Evolutionary conservation across 2,888 invertebrate species (phyloP), one percentile per base, ranked within the genome.

Genomic region (Anoplius nigerrimus): DNA sequence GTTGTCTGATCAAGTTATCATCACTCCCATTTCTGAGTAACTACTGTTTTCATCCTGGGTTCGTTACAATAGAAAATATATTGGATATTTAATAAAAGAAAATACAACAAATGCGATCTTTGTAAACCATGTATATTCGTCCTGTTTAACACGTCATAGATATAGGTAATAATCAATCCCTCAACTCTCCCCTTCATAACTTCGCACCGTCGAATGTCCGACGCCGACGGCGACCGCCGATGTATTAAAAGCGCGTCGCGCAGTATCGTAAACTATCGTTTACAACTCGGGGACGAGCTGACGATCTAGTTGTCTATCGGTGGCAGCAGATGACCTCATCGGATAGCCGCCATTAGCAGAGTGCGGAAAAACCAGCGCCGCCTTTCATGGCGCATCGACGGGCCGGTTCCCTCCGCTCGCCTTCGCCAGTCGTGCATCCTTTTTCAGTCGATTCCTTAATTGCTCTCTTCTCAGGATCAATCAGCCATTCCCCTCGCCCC

Each of bases 381-480:
- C 83, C 84, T 84, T 86, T 84, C 81, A 79, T 80, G 84, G 81
- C 78, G 71, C 42, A 1, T 73, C 75, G 62, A 34, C 55, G 15
- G 66, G 69, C 56, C 13, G 42, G 71, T 57, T 55, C 42, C 60
- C 66, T 66, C 62, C 58, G 21, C 59, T 48, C 46, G 15, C 66
- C 54, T 21, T 58, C 56, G 54, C 46, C 69, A 66, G 62, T 65
- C 72, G 75, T 70, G 73, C 69, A 76, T 83, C 83, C 83, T 83
- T 84, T 82, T 83, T 80, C 79, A 81, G 79, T 64, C 71, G 67
- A 68, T 68, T 68, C 66, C 71, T 85, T 85, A 85, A 85, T 85
- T 85, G 84, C 84, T 81, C 82, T 83, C 82, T 84, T 83, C 82
- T 83, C 81, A 82, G 84, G 82, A 79, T 82, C 80, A 56, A 57